Conservation (phyloP, 2,888 invertebrate genomes). For the Chrysodeixis includens region DNA sequence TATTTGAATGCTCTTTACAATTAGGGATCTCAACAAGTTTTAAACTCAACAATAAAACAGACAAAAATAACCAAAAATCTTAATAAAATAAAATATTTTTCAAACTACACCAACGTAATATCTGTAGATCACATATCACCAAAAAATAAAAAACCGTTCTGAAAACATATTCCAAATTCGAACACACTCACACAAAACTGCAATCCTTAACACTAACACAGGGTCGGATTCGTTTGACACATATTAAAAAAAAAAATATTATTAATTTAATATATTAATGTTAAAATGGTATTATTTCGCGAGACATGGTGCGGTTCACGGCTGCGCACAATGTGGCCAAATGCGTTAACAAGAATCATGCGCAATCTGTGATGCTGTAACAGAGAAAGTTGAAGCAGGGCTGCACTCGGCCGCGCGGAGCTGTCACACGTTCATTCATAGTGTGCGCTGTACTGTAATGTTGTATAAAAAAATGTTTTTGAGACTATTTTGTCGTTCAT, state of each 20-base stretch:
- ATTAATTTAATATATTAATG: constrained; percentile 34
- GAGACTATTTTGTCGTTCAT: not conserved
- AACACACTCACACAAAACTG: constrained; percentile 52
- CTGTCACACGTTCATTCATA: constrained; percentile 48
- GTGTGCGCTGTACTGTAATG: not conserved
- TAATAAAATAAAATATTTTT: not conserved
- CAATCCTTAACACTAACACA: constrained; percentile 61
- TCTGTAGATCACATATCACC: constrained; percentile 14
- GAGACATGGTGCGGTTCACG: constrained; percentile 65
- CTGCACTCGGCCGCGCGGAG: constrained; percentile 60
- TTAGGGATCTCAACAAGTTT: no score
- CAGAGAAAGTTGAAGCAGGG: constrained; percentile 83
- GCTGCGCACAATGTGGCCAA: constrained; percentile 69
- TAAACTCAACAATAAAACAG: no score
- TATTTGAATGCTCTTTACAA: no score
- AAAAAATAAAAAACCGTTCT: constrained; percentile 15
- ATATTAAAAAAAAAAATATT: constrained; percentile 13
- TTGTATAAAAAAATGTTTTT: not conserved
- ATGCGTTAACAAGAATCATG: constrained; percentile 74
- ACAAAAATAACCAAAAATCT: not conserved
- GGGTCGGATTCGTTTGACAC: constrained; percentile 65
- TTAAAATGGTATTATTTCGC: constrained; percentile 54
- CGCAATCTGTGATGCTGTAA: constrained; percentile 83
- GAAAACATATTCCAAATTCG: constrained; percentile 12
- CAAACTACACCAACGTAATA: not conserved